Evolutionary conservation across 2,797 vertebrate species (phyloP).

Genomic region (Caiman crocodilus): DNA sequence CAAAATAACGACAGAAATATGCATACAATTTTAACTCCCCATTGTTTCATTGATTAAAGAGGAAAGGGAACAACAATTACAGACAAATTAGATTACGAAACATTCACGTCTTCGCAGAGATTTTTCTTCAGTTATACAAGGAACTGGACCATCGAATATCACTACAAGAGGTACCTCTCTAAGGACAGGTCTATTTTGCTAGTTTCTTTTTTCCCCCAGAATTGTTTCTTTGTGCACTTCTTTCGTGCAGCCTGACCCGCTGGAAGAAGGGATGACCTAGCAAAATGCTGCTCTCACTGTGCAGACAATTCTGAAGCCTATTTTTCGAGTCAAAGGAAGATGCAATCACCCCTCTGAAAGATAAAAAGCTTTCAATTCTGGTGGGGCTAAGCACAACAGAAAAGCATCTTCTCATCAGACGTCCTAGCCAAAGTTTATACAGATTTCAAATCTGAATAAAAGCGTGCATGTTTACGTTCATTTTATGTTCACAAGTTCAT

Average conservation of each 20-base stretch:
- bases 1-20: background rate
- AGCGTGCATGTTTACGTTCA: background rate
- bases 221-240: background rate
- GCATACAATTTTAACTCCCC: background rate
- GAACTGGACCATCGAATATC: background rate
- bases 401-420: background rate
- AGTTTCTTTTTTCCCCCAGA: background rate
- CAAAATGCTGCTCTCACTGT: background rate
- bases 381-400: background rate
- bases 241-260: background rate
- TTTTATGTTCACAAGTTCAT: background rate
- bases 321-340: background rate
- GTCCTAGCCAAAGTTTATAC: background rate
- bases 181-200: too few relatives aligned
- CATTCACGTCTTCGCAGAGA: background rate
- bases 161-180: background rate
- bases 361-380: background rate
- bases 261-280: background rate
- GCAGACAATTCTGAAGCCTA: background rate
- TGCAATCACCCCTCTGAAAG: background rate
- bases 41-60: background rate
- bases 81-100: background rate
- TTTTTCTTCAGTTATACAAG: background rate
- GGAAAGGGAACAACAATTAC: background rate
- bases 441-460: background rate